Evolutionary conservation across 1,140 invertebrate genomes (phyloP).

Genomic region (Coptotermes formosanus): DNA sequence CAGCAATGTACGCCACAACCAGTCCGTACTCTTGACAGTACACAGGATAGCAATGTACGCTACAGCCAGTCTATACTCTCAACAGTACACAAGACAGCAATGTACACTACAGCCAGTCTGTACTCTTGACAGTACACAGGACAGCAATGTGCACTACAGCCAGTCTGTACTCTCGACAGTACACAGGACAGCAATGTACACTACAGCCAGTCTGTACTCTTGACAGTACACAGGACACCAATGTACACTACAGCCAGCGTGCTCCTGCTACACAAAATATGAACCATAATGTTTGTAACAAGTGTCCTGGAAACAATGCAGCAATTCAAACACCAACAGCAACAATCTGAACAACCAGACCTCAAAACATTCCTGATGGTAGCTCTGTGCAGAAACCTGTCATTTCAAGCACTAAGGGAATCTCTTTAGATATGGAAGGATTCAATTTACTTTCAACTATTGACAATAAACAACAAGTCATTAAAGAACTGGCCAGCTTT

Average conservation of each 20-base stretch:
- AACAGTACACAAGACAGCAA: no score
- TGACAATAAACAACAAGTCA: constrained; percentile 27
- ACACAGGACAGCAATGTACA: no score
- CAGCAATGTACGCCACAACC: no score
- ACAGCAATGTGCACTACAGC: neutral
- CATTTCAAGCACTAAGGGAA: constrained; percentile 24
- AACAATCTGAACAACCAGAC: neutral
- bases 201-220: no score
- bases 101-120: no score
- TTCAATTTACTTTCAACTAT: constrained; percentile 28
- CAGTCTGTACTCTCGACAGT: no score
- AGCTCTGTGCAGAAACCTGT: constrained; percentile 29
- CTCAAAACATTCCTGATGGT: neutral
- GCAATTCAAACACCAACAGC: neutral
- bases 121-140: no score
- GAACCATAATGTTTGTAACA: neutral
- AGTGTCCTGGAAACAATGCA: neutral
- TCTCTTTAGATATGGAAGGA: constrained; percentile 28
- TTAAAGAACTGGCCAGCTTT: constrained; percentile 27
- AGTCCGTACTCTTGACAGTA: no score
- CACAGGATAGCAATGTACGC: no score
- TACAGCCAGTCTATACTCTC: no score
- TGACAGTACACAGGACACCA: no score
- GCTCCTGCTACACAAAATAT: neutral
- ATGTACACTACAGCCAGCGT: neutral